phyloP scores from a whole-genome alignment of 2,888 invertebrate species.

The Mythimna pallens region DNA sequence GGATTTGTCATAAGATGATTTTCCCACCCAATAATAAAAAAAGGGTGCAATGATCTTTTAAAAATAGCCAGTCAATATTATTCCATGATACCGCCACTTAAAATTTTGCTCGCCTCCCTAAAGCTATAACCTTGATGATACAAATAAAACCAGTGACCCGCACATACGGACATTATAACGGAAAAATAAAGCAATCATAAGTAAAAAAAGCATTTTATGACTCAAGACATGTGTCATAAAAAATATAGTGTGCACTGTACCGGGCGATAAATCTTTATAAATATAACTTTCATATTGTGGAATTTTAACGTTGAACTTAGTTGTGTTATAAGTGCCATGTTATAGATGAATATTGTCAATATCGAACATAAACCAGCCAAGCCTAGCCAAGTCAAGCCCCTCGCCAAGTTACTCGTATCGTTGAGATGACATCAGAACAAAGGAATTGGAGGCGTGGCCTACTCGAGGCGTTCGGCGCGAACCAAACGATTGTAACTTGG shows the following conservation, averaged over 20 bases:
- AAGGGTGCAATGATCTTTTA: not conserved
- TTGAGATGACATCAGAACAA: too few relatives aligned
- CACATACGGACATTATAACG: slow-evolving; percentile 31
- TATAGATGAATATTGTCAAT: not conserved
- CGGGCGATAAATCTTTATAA: slow-evolving; percentile 7
- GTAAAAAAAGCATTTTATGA: slow-evolving; percentile 46
- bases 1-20: too few relatives aligned
- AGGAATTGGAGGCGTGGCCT: too few relatives aligned
- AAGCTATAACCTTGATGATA: slow-evolving; percentile 17
- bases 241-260: slow-evolving; percentile 17
- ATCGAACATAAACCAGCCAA: too few relatives aligned
- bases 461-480: too few relatives aligned
- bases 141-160: slow-evolving; percentile 55
- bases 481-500: too few relatives aligned
- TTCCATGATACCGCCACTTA: slow-evolving; percentile 3
- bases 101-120: slow-evolving; percentile 23
- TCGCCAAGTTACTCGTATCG: too few relatives aligned
- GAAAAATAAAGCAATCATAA: slow-evolving; percentile 37
- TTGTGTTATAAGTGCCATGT: not conserved
- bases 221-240: slow-evolving; percentile 38
- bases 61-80: not conserved
- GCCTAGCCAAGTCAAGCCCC: too few relatives aligned
- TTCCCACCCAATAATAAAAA: too few relatives aligned
- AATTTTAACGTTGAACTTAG: not conserved
- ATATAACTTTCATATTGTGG: slow-evolving; percentile 4